Conservation (phyloP, 2,888 invertebrate genomes). For the Arge pagana region DNA sequence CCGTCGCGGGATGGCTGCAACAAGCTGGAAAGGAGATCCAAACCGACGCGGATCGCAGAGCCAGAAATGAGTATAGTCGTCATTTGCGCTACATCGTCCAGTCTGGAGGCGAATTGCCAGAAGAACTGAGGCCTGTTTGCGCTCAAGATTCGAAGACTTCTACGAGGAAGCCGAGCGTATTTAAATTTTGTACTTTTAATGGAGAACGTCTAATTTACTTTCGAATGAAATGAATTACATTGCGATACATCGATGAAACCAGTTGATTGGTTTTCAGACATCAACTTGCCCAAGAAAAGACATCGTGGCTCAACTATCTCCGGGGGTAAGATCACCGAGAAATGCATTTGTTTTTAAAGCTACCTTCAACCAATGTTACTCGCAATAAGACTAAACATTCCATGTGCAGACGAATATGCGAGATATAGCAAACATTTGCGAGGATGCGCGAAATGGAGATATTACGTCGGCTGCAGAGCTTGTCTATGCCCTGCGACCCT, state of each 20-base stretch:
- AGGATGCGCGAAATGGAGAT: slow-evolving; percentile 30
- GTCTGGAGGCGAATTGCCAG: slow-evolving; percentile 21
- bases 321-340: slow-evolving; percentile 29
- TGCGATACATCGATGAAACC: not conserved
- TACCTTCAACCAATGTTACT: no score
- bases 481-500: slow-evolving; percentile 30
- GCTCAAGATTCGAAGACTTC: not conserved
- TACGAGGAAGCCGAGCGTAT: not conserved
- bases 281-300: slow-evolving; percentile 31
- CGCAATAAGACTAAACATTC: not conserved
- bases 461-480: slow-evolving; percentile 35
- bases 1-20: slow-evolving; percentile 28
- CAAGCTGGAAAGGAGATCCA: slow-evolving; percentile 24
- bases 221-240: not conserved
- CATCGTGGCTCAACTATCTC: slow-evolving; percentile 27
- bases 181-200: not conserved
- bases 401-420: slow-evolving; percentile 28
- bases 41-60: slow-evolving; percentile 19
- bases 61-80: slow-evolving; percentile 25
- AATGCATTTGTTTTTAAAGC: no score
- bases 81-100: slow-evolving; percentile 25
- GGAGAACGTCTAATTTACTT: not conserved
- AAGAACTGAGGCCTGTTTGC: slow-evolving; percentile 18
- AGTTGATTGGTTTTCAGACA: slow-evolving; percentile 28
- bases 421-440: slow-evolving; percentile 30